Base-by-base conservation (phyloP, 2,797 vertebrate genomes). In the Momotus momota region DNA sequence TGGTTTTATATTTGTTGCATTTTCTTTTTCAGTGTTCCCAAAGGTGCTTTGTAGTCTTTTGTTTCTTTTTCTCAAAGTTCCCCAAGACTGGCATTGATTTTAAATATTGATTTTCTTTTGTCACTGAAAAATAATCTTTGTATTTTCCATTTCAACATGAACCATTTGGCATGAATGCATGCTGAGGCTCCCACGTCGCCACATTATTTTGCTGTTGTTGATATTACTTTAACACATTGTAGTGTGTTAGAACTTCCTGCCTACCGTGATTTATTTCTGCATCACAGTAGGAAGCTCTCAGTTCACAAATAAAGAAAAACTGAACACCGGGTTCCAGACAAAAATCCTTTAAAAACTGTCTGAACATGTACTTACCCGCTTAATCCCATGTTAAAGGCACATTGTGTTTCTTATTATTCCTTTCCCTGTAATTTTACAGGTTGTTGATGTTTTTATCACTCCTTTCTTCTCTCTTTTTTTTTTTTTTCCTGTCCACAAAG, bases 61-160 rank as follows among this genome's bases (percentile, higher is more conserved):
- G 41, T 91, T 85, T 61, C 71, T 73, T 86, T 40, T 77, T 94
- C 77, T 94, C 31, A 57, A 72, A 86, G 90, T 66, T 95, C 41
- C 87, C 82, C 46, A 48, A 90, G 87, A 94, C 71, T 84, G 45
- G 55, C 82, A 94, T 93, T 88, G 93, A 91, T 96, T 95, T 93
- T 91, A 84, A 94, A 75, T 67, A 95, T 66, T 92, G 83, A 86
- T 95, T 95, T 96, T 95, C 74, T 92, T 96, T 88, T 94, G 75
- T 89, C 65, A 87, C 75, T 77, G 73, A 89, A 90, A 97, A 95
- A 92, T 84, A 96, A 71, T 88, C 81, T 69, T 88, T 92, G 51
- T 94, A 79, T 92, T 96, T 97, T 94, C 88, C 67, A 84, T 90
- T 93, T 92, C 73, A 90, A 69, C 80, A 49, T 61, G 55, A 92